Conservation (phyloP, 2,113 vertebrate genomes). For the Nyctibius bracteatus region DNA sequence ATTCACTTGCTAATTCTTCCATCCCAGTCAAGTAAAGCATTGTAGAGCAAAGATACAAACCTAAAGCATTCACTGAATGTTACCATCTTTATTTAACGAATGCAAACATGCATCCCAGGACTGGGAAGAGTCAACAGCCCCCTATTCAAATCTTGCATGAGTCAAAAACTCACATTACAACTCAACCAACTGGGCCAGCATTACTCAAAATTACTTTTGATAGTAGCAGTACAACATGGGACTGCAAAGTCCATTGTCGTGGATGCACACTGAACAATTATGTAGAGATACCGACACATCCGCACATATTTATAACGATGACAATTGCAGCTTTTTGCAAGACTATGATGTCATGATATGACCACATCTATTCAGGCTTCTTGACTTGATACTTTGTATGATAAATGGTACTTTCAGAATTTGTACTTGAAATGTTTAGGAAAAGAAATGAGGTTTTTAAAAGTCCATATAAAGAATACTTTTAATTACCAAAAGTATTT, state of each 20-base stretch:
- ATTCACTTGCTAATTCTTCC: background rate
- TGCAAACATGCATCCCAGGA: background rate
- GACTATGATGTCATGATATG: constrained; percentile 11
- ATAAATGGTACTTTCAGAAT: background rate
- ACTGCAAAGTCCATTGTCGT: background rate
- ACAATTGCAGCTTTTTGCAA: constrained; percentile 37
- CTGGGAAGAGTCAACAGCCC: background rate
- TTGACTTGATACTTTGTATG: background rate
- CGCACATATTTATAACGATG: background rate
- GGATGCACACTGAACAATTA: constrained; percentile 14
- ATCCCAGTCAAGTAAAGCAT: background rate
- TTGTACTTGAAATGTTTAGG: background rate
- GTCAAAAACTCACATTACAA: background rate
- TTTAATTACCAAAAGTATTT: background rate
- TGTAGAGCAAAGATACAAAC: background rate
- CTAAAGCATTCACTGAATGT: background rate
- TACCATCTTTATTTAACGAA: background rate
- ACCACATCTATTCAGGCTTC: constrained; percentile 21
- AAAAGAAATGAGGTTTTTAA: background rate
- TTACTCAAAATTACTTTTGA: background rate
- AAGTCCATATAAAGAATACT: background rate
- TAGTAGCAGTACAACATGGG: background rate
- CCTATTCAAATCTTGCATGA: background rate
- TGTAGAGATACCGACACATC: background rate
- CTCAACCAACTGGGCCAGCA: background rate